phyloP scores from a whole-genome alignment of 1,140 invertebrate species.

The Bombus affinis region DNA sequence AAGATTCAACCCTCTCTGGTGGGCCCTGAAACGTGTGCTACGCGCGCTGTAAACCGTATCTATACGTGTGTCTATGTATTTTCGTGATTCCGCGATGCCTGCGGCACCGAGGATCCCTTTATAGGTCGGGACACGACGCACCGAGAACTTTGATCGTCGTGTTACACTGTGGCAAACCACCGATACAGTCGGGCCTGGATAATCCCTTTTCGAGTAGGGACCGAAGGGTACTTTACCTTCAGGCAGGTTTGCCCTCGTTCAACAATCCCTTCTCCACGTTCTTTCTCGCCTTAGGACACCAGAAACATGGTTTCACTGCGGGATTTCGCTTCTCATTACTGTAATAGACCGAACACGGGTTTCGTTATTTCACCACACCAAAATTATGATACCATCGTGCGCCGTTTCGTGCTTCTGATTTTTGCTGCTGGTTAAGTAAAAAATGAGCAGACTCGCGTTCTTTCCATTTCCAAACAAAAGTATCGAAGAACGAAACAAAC shows the following conservation, averaged over 20 bases:
- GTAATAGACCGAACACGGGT: conserved; percentile 24
- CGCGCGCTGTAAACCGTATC: background rate
- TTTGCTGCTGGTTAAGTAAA: background rate
- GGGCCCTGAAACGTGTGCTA: background rate
- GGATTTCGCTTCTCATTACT: conserved; percentile 33
- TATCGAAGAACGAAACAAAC: no score
- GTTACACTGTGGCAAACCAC: conserved; percentile 61
- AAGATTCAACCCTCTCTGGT: conserved; percentile 54
- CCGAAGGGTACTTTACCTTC: conserved; percentile 58
- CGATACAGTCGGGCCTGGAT: conserved; percentile 63
- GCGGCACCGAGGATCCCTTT: conserved; percentile 48
- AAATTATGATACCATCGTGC: background rate
- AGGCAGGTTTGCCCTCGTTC: conserved; percentile 39
- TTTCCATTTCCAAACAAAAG: background rate
- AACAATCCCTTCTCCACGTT: conserved; percentile 52
- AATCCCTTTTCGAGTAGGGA: conserved; percentile 64
- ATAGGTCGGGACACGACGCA: conserved; percentile 52
- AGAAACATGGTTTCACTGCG: background rate
- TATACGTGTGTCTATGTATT: conserved; percentile 21
- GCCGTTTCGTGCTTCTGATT: background rate
- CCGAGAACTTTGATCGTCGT: conserved; percentile 66
- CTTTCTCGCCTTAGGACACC: conserved; percentile 52
- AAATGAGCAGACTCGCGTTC: background rate
- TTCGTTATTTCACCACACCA: background rate
- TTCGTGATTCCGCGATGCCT: conserved; percentile 55